Percentiles rank a stretch among this genome's conserved stretches.
These are phyloP conservation scores for Discoglossus pictus DNA, from an alignment of 2,797 vertebrate species.

Conservation along the genomic window DNA sequence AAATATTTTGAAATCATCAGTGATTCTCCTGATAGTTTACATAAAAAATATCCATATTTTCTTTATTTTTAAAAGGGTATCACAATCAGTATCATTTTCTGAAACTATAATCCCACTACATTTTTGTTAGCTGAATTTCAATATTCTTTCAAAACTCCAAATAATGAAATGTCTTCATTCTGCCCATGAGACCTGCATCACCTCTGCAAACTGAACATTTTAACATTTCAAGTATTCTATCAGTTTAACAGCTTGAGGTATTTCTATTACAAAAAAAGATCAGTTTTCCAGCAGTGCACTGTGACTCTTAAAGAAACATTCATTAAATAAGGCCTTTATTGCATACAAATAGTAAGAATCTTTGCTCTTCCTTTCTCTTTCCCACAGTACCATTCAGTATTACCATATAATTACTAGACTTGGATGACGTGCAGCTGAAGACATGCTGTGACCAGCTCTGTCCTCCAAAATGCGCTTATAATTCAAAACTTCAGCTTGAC, in stretches of 20 bases:
- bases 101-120: not conserved
- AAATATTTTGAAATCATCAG: too few species aligned
- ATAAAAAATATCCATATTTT: not conserved
- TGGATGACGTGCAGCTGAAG: slow-evolving; percentile 48
- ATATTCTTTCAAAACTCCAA: slow-evolving; percentile 58
- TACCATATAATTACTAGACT: slow-evolving; percentile 48
- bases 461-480: slow-evolving; percentile 32
- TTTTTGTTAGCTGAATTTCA: slow-evolving; percentile 59
- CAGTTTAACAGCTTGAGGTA: slow-evolving; percentile 68
- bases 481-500: slow-evolving; percentile 16
- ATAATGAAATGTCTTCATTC: slow-evolving; percentile 60
- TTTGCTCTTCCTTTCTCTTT: slow-evolving; percentile 58
- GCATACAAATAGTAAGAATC: slow-evolving; percentile 52
- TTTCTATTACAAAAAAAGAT: slow-evolving; percentile 62
- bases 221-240: slow-evolving; percentile 67
- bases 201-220: slow-evolving; percentile 61
- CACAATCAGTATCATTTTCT: not conserved
- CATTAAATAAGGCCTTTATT: slow-evolving; percentile 55
- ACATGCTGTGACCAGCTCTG: slow-evolving; percentile 39
- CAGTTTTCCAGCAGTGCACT: slow-evolving; percentile 59
- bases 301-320: slow-evolving; percentile 60
- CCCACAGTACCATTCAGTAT: slow-evolving; percentile 53
- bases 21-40: too few species aligned
- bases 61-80: not conserved
- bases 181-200: slow-evolving; percentile 55